These are phyloP conservation scores for Nicator chloris DNA, from an alignment of 2,113 vertebrate genomes.

Conservation along the genomic window DNA sequence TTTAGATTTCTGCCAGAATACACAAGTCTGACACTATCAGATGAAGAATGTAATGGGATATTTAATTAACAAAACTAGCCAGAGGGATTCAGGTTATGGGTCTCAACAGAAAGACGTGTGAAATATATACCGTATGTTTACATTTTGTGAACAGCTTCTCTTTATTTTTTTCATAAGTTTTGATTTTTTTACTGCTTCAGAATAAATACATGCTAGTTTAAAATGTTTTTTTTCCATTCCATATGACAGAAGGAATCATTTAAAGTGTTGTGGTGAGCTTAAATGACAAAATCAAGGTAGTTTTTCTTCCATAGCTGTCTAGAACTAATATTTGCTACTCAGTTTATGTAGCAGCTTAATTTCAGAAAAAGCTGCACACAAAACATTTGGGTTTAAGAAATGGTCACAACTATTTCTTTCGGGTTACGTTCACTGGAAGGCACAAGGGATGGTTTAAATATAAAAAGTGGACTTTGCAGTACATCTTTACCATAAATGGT, in stretches of 20 bases:
- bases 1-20: slow-evolving; percentile 41
- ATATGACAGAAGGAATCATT: slow-evolving; percentile 44
- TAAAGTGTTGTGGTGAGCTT: slow-evolving; percentile 38
- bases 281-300: slow-evolving; percentile 1
- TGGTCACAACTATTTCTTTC: slow-evolving; percentile 8
- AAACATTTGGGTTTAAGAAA: slow-evolving; percentile 20
- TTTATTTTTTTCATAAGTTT: slow-evolving; percentile 32
- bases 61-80: slow-evolving; percentile 47
- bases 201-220: slow-evolving; percentile 7
- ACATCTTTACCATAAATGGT: background rate
- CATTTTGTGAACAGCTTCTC: slow-evolving; percentile 24
- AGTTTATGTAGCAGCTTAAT: slow-evolving; percentile 30
- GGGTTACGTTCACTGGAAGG: background rate
- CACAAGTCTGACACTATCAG: slow-evolving; percentile 42
- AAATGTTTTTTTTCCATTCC: background rate
- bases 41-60: slow-evolving; percentile 22
- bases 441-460: background rate
- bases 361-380: background rate
- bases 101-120: slow-evolving; percentile 13
- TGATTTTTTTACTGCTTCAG: slow-evolving; percentile 15
- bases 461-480: background rate
- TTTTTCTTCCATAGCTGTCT: slow-evolving; percentile 36
- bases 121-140: background rate
- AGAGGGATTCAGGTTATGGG: background rate
- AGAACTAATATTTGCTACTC: slow-evolving; percentile 51